These are phyloP conservation scores for Alces alces DNA, from an alignment of 2,113 vertebrate genomes.

Conservation along the genomic window DNA sequence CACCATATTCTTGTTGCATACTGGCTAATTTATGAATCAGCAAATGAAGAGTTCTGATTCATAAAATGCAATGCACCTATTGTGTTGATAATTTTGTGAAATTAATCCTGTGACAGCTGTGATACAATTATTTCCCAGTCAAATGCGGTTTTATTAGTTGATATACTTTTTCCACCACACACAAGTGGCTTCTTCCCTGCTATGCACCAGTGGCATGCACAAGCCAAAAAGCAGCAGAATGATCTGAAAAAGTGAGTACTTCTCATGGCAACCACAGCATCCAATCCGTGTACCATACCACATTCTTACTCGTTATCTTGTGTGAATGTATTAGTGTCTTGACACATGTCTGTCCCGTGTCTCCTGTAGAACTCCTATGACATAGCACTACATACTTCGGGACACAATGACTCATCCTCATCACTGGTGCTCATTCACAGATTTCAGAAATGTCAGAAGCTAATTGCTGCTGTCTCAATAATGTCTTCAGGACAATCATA, in stretches of 20 bases:
- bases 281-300: conserved; percentile 55
- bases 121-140: conserved; percentile 69
- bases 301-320: conserved; percentile 42
- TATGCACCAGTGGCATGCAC: conserved; percentile 80
- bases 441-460: conserved; percentile 48
- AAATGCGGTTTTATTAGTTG: conserved; percentile 74
- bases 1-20: conserved; percentile 49
- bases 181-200: conserved; percentile 77
- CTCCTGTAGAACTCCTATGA: conserved; percentile 12
- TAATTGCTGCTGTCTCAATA: neutral
- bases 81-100: conserved; percentile 58
- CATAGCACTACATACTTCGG: neutral
- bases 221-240: conserved; percentile 80
- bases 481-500: neutral
- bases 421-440: conserved; percentile 47
- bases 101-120: conserved; percentile 67
- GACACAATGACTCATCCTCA: conserved; percentile 27
- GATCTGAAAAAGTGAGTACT: conserved; percentile 85
- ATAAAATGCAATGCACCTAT: conserved; percentile 70
- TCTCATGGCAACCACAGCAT: conserved; percentile 75
- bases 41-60: conserved; percentile 69
- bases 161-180: conserved; percentile 75
- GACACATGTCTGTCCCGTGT: conserved; percentile 58
- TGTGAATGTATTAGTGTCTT: conserved; percentile 66
- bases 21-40: conserved; percentile 61